These are phyloP conservation scores for Xenentodon cancila DNA, from an alignment of 2,797 vertebrate species.

Conservation along the genomic window DNA sequence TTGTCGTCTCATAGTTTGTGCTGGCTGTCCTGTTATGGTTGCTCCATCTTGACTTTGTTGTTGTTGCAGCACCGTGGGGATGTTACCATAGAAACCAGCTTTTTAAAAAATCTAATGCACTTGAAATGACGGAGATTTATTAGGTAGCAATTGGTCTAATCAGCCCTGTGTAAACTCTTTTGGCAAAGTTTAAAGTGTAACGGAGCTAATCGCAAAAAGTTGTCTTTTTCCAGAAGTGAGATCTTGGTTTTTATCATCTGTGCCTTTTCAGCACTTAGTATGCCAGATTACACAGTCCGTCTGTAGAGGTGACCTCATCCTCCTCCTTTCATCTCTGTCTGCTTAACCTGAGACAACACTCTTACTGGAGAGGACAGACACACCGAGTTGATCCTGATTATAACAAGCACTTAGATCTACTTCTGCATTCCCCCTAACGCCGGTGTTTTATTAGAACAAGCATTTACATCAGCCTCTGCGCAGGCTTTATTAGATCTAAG, in stretches of 20 bases:
- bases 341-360: slow-evolving; percentile 67
- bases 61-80: too few relatives aligned
- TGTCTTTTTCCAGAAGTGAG: slow-evolving; percentile 1
- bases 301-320: slow-evolving; percentile 73
- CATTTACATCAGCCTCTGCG: slow-evolving; percentile 77
- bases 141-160: too few relatives aligned
- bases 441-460: slow-evolving; percentile 76
- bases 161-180: too few relatives aligned
- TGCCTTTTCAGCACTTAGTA: slow-evolving; percentile 41
- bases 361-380: slow-evolving; percentile 63
- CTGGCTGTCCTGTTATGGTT: too few relatives aligned
- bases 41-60: too few relatives aligned
- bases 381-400: slow-evolving; percentile 75
- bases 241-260: slow-evolving; percentile 13
- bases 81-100: too few relatives aligned
- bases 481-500: slow-evolving; percentile 74
- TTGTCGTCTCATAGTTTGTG: too few relatives aligned
- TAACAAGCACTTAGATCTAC: slow-evolving; percentile 78
- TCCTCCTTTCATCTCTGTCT: slow-evolving; percentile 71
- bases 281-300: slow-evolving; percentile 52
- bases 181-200: too few relatives aligned
- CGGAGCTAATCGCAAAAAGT: too few relatives aligned
- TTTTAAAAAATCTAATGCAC: too few relatives aligned
- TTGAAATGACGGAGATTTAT: too few relatives aligned
- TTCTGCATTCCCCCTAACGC: slow-evolving; percentile 63